Conservation (phyloP, 2,113 vertebrate genomes). For the Rostratula benghalensis region DNA sequence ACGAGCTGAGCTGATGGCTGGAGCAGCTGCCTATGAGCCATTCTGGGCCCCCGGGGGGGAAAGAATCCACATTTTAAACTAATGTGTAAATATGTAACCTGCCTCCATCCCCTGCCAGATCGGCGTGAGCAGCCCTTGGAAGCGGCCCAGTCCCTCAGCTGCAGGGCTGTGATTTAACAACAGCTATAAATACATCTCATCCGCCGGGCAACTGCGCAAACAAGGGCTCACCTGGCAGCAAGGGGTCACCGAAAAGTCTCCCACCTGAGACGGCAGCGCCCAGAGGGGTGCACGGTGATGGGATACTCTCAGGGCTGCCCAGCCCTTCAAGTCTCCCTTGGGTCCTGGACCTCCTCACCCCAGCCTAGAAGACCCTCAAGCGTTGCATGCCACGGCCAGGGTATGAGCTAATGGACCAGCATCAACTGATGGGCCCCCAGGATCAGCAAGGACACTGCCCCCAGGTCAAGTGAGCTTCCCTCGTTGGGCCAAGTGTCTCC, state of each 20-base stretch:
- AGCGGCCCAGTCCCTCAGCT: slow-evolving; percentile 59
- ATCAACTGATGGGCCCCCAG: not conserved
- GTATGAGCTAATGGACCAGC: not conserved
- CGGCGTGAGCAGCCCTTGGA: slow-evolving; percentile 54
- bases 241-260: not conserved
- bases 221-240: slow-evolving; percentile 57
- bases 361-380: not conserved
- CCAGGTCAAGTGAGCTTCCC: not conserved
- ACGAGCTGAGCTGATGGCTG: slow-evolving; percentile 54
- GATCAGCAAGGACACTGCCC: not conserved
- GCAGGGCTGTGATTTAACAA: slow-evolving; percentile 48
- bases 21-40: slow-evolving; percentile 68
- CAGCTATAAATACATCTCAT: slow-evolving; percentile 62
- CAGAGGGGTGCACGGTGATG: rapidly evolving
- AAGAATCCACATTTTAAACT: slow-evolving; percentile 71
- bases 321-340: not conserved
- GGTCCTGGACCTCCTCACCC: not conserved
- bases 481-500: not conserved
- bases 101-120: slow-evolving; percentile 48
- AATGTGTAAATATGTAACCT: slow-evolving; percentile 73
- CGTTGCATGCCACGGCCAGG: not conserved
- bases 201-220: slow-evolving; percentile 49
- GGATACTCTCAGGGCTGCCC: not conserved
- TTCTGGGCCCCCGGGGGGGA: slow-evolving; percentile 19
- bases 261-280: not conserved